Conservation (phyloP, 30 jellyfish, hydroid and myxozoan species). For the Turritopsis rubra region DNA sequence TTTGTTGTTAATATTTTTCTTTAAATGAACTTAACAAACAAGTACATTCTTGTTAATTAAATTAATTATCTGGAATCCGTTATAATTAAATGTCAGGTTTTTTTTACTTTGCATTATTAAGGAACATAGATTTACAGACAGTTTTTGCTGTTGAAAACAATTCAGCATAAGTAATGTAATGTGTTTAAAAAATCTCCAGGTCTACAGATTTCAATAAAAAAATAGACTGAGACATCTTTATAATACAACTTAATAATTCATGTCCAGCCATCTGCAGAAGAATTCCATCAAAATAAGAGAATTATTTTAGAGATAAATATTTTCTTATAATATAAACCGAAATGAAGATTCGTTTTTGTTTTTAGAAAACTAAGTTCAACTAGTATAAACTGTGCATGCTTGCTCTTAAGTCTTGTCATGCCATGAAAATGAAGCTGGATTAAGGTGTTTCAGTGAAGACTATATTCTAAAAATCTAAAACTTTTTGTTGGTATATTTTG, state of each 20-base stretch:
- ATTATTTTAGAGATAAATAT: neutral
- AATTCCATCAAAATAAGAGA: neutral
- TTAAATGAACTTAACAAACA: neutral
- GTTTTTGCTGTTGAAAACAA: too few relatives aligned
- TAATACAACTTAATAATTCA: neutral
- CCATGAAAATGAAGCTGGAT: too few relatives aligned
- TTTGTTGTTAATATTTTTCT: neutral
- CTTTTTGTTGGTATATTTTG: too few relatives aligned
- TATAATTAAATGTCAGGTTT: too few relatives aligned
- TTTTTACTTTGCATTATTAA: too few relatives aligned
- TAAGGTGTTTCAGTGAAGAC: too few relatives aligned
- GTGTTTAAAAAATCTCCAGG: slow-evolving; percentile 24
- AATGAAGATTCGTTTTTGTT: neutral
- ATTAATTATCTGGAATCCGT: too few relatives aligned
- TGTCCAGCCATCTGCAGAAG: neutral
- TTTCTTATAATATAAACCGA: neutral
- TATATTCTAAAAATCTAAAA: too few relatives aligned
- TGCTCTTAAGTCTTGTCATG: neutral
- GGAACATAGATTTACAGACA: too few relatives aligned
- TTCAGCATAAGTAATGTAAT: too few relatives aligned
- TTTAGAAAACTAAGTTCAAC: neutral
- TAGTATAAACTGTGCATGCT: neutral
- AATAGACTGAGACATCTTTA: slow-evolving; percentile 2
- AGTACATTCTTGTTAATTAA: too few relatives aligned
- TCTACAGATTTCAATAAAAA: neutral